Base-by-base conservation (phyloP, 1,140 invertebrate genomes). In the Chrysopa pallens region DNA sequence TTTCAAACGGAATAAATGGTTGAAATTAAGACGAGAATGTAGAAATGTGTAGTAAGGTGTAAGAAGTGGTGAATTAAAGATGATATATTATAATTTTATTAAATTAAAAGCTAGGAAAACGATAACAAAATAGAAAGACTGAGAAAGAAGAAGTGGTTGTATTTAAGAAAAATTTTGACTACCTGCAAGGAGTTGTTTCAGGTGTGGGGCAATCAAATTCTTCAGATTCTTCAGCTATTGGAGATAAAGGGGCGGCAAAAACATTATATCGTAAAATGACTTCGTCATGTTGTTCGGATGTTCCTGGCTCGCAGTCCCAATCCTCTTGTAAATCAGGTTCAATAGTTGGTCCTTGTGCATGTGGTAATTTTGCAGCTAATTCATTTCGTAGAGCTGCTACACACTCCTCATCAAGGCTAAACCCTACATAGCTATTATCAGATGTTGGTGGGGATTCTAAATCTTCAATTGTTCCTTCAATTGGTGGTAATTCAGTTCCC, bases 361-460 rank as follows among this genome's bases (percentile, higher is more conserved):
- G 63, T 35, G 78, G 77, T 44, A 83, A 59, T 58, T 81, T 83
- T 39, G 77, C 68, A 49, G 71, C 64, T 36, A 82, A 56, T 56
- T 82, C 78, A 50, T 76, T 80, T 47, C 78, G 58, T 43, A 81
- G 68, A 2, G 77, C 77, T 12, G 72, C 66, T 45, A 80, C 74
- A 51, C 76, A 74, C 50, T 78, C 78, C 48, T 79, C 77, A 51
- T 81, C 75, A 41, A 80, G 63, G 17, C 63, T 63, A 45, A 74
- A 72, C 3, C 67, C 68, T 31, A 74, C 68, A 17, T 67, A 67
- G 54, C 67, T 71, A 28, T 57, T 42, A 15, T 64, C 61, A n/a
- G 58, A 33, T 33, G 31, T 12, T 33, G 31, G 31, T 33, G 31
- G 31, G 2, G 31, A 33, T 11, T 33, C 31, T 33, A 12, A 12